Evolutionary conservation across 2,113 vertebrate genomes (phyloP).

Genomic region (Thalassoma bifasciatum): DNA sequence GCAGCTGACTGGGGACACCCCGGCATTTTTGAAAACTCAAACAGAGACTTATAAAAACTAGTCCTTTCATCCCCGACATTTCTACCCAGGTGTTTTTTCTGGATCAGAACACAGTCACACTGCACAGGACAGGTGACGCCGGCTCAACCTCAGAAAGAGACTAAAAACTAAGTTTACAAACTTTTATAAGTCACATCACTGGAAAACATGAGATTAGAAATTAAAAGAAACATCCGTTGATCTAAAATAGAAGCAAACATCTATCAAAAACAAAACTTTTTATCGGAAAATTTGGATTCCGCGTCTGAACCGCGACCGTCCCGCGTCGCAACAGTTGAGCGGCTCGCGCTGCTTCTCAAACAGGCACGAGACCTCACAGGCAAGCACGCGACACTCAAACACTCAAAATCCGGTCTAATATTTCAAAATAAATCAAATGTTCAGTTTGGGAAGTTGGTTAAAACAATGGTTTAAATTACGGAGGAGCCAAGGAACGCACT

Average conservation of each 20-base stretch:
- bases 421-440: conserved; percentile 43
- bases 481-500: too few relatives aligned
- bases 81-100: background rate
- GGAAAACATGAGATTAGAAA: background rate
- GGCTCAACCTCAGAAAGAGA: background rate
- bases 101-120: background rate
- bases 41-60: conserved; percentile 34
- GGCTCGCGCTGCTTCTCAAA: conserved; percentile 24
- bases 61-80: conserved; percentile 22
- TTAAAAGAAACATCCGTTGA: background rate
- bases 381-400: background rate
- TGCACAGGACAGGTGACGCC: background rate
- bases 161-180: background rate
- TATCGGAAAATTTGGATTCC: background rate
- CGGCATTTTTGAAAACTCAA: conserved; percentile 39
- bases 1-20: conserved; percentile 13
- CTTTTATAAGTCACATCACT: conserved; percentile 2
- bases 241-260: background rate
- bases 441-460: too few relatives aligned
- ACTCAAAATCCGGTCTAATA: background rate
- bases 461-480: too few relatives aligned
- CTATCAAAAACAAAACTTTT: background rate
- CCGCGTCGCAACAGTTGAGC: conserved; percentile 33
- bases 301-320: background rate
- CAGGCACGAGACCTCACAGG: background rate